Conservation (phyloP, 1,140 invertebrate species). For the Pseudachorutes palmiensis region DNA sequence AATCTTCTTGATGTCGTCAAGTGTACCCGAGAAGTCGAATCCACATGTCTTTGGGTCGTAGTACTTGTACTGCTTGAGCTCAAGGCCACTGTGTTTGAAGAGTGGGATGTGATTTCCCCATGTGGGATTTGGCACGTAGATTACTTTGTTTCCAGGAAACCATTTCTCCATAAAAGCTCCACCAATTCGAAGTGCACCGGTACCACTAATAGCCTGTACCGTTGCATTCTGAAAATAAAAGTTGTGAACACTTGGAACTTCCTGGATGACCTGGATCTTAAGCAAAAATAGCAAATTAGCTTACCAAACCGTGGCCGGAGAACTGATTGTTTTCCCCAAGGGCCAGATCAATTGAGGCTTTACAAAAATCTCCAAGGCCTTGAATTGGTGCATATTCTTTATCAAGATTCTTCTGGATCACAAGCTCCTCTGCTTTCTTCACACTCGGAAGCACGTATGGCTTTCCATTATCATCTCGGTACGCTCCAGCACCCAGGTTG, state of each 20-base stretch:
- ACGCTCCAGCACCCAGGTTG: conserved; percentile 95
- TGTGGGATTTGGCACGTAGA: conserved; percentile 89
- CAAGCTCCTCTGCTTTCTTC: conserved; percentile 67
- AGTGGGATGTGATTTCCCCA: conserved; percentile 98
- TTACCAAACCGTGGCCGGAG: conserved; percentile 66
- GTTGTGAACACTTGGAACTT: too few relatives aligned
- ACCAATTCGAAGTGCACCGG: conserved; percentile 89
- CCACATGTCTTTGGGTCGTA: conserved; percentile 93
- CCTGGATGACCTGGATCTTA: too few relatives aligned
- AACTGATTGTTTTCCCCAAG: conserved; percentile 73
- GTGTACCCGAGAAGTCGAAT: conserved; percentile 81
- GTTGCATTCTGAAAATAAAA: conserved; percentile 58
- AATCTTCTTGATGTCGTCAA: conserved; percentile 92
- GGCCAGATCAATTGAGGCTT: conserved; percentile 73
- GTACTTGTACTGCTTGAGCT: conserved; percentile 87
- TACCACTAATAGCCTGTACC: conserved; percentile 89
- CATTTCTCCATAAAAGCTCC: conserved; percentile 81
- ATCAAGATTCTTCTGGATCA: conserved; percentile 67
- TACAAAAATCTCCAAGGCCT: conserved; percentile 71
- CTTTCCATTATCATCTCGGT: conserved; percentile 94
- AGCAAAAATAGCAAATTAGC: conserved; percentile 34
- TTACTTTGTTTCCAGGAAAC: conserved; percentile 71
- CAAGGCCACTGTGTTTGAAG: conserved; percentile 79
- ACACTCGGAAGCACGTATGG: conserved; percentile 93
- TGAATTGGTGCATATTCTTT: conserved; percentile 94